phyloP scores from a whole-genome alignment of 2,797 vertebrate genomes.

The Scyliorhinus canicula region DNA sequence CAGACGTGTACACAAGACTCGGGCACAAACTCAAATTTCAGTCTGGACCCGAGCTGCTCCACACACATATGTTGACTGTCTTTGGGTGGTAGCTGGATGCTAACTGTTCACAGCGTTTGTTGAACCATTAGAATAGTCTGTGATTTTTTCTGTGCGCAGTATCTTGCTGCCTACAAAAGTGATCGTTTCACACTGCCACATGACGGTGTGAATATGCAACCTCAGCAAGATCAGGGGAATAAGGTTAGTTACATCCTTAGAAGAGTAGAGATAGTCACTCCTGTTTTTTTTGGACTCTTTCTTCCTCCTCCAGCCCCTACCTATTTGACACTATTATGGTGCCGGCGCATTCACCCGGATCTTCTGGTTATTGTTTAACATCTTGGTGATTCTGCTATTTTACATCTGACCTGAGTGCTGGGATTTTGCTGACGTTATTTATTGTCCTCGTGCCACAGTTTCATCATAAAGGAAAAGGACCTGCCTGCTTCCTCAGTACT shows the following conservation, averaged over 20 bases:
- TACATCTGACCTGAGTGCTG: not conserved
- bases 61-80: not conserved
- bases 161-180: not conserved
- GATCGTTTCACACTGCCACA: not conserved
- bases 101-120: not conserved
- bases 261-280: not conserved
- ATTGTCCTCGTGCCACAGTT: not conserved
- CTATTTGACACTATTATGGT: not conserved
- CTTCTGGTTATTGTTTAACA: not conserved
- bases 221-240: not conserved
- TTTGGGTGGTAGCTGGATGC: not conserved
- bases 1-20: constrained; percentile 17
- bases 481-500: constrained; percentile 14
- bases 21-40: constrained; percentile 26
- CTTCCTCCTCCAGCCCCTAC: not conserved
- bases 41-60: not conserved
- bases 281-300: not conserved
- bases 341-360: not conserved
- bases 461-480: constrained; percentile 9
- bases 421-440: constrained; percentile 2
- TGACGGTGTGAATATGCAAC: not conserved
- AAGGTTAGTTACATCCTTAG: not conserved
- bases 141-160: not conserved
- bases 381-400: not conserved
- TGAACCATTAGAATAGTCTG: not conserved